These are phyloP conservation scores for Dasysyrphus tricinctus DNA, from an alignment of 2,888 invertebrate genomes.

Conservation along the genomic window DNA sequence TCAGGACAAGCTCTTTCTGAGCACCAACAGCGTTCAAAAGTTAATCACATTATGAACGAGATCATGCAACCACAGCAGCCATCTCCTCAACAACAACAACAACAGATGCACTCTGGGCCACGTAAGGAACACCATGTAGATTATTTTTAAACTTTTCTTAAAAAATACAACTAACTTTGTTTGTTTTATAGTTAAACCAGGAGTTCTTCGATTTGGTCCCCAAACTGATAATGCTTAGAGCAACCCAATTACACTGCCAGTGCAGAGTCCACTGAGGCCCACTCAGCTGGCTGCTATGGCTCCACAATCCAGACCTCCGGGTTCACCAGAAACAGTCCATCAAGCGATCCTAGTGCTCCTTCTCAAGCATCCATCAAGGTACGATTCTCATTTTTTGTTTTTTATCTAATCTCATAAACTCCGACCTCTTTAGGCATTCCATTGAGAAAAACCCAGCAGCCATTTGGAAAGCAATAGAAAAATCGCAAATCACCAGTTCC, in stretches of 20 bases:
- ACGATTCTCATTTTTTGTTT: not conserved
- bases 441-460: slow-evolving; percentile 85
- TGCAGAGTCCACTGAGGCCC: slow-evolving; percentile 76
- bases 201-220: slow-evolving; percentile 86
- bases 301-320: slow-evolving; percentile 76
- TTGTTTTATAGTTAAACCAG: slow-evolving; percentile 85
- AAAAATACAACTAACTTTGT: not conserved
- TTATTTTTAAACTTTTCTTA: no score
- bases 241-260: no score
- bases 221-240: slow-evolving; percentile 77
- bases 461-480: slow-evolving; percentile 86
- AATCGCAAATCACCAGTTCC: slow-evolving; percentile 89
- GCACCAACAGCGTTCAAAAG: slow-evolving; percentile 80
- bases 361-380: slow-evolving; percentile 75
- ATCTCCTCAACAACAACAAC: slow-evolving; percentile 66
- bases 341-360: slow-evolving; percentile 78
- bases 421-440: slow-evolving; percentile 73
- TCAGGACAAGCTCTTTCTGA: no score
- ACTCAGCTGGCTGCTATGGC: slow-evolving; percentile 78
- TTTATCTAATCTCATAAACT: not conserved
- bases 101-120: slow-evolving; percentile 78
- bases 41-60: slow-evolving; percentile 77
- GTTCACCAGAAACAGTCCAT: slow-evolving; percentile 80
- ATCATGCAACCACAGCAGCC: slow-evolving; percentile 64
- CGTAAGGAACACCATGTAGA: slow-evolving; percentile 76